Evolutionary conservation across 2,797 vertebrate genomes (phyloP), one percentile per base, ranked within the genome.

Genomic region (Sebastes aleutianus): DNA sequence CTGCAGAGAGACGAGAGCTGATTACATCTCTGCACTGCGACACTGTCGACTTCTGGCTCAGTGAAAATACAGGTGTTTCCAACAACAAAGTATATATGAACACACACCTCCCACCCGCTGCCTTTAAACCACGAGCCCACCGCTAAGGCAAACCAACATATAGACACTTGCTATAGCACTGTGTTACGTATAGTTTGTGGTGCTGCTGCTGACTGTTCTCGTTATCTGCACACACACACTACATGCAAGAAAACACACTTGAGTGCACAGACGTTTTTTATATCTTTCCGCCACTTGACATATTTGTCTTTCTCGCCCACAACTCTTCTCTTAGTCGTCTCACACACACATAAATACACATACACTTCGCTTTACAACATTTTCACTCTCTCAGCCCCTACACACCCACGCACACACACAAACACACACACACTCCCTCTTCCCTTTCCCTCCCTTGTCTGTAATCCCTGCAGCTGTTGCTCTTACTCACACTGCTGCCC

Each of bases 391-490:
- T 27, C 9, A 61, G 36, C 34, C 34, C 26, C 43, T 67, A 74
- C 78, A 50, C 80, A 26, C 74, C 34, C 54, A 68, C 24, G 31
- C 57, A 66, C 50, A 70, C 39, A 63, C 64, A 69, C 59, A 32
- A 71, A 27, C 16, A 79, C 32, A 78, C 43, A 70, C 64, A 68
- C 78, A 74, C 79, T 24, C 83, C 64, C 70, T 78, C 82, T 78
- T 79, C 75, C 80, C 70, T 81, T 83, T 82, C 83, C 85, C 86
- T 88, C 84, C 84, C 89, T 76, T 26, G 59, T 81, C 70, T 90
- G 34, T 92, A 92, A 91, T 93, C 91, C 91, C 65, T 88, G 90
- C 94, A 95, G 93, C 94, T 95, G 94, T 92, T 94, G 89, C 82
- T 90, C 83, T 88, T 90, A 86, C 86, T 93, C 90, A 90, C 79